A percentile compares a stretch with the other conserved stretches of the same genome.
These are phyloP conservation scores for Chaetops frenatus DNA, from an alignment of 2,113 vertebrate genomes.

Conservation along the genomic window DNA sequence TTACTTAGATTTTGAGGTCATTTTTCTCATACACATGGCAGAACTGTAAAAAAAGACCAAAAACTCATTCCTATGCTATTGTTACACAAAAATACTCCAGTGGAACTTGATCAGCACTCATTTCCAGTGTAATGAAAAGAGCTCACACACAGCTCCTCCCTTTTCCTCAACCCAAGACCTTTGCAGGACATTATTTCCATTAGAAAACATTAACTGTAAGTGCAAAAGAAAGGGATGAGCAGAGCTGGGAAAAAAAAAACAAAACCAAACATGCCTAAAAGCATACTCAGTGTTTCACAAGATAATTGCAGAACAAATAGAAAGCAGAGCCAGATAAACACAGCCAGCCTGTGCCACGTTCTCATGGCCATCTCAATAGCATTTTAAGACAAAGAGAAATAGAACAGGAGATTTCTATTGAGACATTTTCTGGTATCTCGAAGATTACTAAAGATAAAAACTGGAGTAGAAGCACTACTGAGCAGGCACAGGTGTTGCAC, in stretches of 20 bases:
- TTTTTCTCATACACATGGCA: neutral
- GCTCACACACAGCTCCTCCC: neutral
- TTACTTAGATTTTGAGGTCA: neutral
- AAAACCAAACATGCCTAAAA: neutral
- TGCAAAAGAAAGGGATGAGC: neutral
- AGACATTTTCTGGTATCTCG: neutral
- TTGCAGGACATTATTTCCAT: neutral
- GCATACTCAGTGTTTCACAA: neutral
- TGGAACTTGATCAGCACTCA: neutral
- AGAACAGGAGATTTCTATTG: neutral
- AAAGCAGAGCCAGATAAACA: neutral
- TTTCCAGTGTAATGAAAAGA: neutral
- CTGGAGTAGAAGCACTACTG: neutral
- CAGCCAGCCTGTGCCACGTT: accelerated
- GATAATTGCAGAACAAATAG: constrained; percentile 5
- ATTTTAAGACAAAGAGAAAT: neutral
- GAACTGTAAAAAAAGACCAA: neutral
- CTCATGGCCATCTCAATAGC: neutral
- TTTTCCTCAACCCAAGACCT: neutral
- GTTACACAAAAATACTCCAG: neutral
- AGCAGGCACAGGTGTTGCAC: neutral
- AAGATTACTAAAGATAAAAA: neutral
- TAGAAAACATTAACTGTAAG: neutral
- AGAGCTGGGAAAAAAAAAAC: neutral
- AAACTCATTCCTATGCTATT: neutral